Base-by-base conservation (phyloP, 2,113 vertebrate species). In the Calyptommatus sinebrachiatus region DNA sequence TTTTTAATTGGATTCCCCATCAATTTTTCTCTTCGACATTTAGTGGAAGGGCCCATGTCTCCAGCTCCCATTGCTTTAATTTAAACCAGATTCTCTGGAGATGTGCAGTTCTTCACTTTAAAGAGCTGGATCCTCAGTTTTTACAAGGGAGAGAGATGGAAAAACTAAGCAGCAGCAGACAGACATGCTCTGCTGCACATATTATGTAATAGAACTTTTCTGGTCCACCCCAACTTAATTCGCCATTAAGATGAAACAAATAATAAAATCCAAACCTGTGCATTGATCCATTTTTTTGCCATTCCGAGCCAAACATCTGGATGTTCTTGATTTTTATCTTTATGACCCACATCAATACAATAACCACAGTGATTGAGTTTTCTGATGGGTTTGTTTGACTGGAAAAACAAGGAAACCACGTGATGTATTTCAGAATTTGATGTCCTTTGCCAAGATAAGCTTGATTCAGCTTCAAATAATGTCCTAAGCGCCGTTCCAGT, bases 241-340 rank as follows among this genome's bases (percentile, higher is more conserved):
- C 85, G 88, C 79, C 79, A 80, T 85, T 89, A 88, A 89, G 70
- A 71, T 83, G 75, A 31, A 71, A 28, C 68, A 85, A 70, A 65
- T 11, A n/a, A 31, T 66, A 26, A 73, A 85, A 69, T 45, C 86
- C 84, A 88, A 89, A 81, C 81, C 61, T 84, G 82, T 50, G 65
- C 65, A 76, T 84, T 91, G 91, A 90, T 88, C 79, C 0, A 0
- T 61, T 4, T 65, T 41, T 28, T 84, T 50, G 57, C 65, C 88
- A 89, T 61, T 88, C 65, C 76, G 73, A 86, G 87, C 92, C 90
- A 92, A 91, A 93, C 90, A 92, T 90, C 89, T 93, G 91, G 86
- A 87, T 83, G 87, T 86, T 86, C 83, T 78, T 88, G 74, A 88
- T 85, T 57, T 76, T 87, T 76, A 57, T 79, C 86, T 91, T 90